Evolutionary conservation across 1,140 invertebrate species (phyloP), one percentile per base, ranked within the genome.

Genomic region (Drosophila aff.): DNA sequence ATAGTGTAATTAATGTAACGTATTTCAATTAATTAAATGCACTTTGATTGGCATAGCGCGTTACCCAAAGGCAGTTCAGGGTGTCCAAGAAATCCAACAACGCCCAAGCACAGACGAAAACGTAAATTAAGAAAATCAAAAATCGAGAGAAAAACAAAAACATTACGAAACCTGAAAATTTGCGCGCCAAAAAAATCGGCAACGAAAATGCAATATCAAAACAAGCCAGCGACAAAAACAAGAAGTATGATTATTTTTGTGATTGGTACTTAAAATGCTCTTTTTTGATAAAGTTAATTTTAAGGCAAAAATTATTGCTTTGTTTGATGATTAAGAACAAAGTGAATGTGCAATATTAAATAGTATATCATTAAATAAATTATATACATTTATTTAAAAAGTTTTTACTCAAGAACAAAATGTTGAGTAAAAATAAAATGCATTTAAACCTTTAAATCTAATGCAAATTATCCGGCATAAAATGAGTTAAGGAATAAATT

Each of bases 11-110:
- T 90, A 90, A 81, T 73, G 65, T 81, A 90, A 76, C 84, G 84
- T 81, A 89, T 90, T 89, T 85, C 71, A 90, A 90, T 89, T 89
- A 89, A 85, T 90, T 89, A 90, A 90, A 85, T 67, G 46, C 81
- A 76, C 43, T 73, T 76, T 79, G 81, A 85, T 85, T 90, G 78
- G 76, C 82, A 63, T 63, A 16, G 46, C 41, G 61, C 52, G 33
- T 11, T 53, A 49, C 43, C 53, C 47, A 50, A 31, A 58, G 59
- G 53, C 58, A 57, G 76, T 52, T 52, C 61, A 53, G 33, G 18
- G 10, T 13, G 10, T 18, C 43, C 43, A 50, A 57, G 46, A 58
- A 58, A 67, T 44, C 47, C n/a, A 69, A 31, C 49, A 75, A 73
- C 66, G 67, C 73, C 82, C 57, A 44, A 40, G 26, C 77, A 60